Evolutionary conservation across 2,888 invertebrate species (phyloP), one percentile per base, ranked within the genome.

Genomic region (Cephus pulcher): DNA sequence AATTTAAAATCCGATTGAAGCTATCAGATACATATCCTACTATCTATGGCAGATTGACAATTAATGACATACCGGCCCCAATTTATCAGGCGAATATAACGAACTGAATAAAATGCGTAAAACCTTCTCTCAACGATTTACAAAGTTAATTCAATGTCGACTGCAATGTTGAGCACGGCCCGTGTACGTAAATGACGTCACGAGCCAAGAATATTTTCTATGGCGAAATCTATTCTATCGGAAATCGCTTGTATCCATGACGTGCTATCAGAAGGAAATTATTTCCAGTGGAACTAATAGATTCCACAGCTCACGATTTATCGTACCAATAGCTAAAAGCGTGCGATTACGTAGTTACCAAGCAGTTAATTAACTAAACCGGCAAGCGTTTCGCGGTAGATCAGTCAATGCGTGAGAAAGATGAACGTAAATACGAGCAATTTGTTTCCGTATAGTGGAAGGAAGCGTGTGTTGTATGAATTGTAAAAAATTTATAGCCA

Each of bases 41-140:
- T 32, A 32, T 23, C 32, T 12, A 32, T 71, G 32, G 81, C 79
- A 82, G 81, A 86, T 85, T 82, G 81, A 81, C 82, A 78, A 77
- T 83, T 88, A 88, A 88, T 88, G 84, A 84, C 80, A 87, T 84
- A 84, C 85, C 85, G 82, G 83, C 82, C 80, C 78, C 83, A 56
- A 56, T 56, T 56, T 56, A 56, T 56, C 56, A 23, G 2, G 1
- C 56, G 56, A 23, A 9, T 23, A 56, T 56, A 56, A 56, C 23
- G 23, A 0, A 9, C 56, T 23, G 56, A 56, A 56, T 23, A 56
- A 56, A 56, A 56, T 23, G 56, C 2, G 56, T 23, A 56, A 56
- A 56, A 23, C 9, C 2, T 9, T 6, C 56, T 56, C 9, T 56
- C 23, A 23, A 15, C 23, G 9, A 56, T 56, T 56, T 56, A 1